Percentiles rank a stretch among this genome's conserved stretches.
phyloP scores from a whole-genome alignment of 2,113 vertebrate genomes.

The Planiliza haematocheilus region DNA sequence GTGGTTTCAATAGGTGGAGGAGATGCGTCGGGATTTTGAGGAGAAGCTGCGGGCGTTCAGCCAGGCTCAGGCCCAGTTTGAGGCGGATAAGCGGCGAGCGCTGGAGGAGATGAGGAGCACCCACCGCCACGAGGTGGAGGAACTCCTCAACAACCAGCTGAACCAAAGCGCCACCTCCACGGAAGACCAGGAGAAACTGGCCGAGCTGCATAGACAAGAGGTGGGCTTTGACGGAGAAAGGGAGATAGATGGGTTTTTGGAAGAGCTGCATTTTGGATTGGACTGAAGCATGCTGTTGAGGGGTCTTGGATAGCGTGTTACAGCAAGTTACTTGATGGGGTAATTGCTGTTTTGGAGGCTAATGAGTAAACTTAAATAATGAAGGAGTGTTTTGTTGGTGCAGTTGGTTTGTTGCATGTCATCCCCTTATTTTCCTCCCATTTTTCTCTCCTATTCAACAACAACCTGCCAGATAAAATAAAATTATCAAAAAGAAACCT shows the following conservation, averaged over 20 bases:
- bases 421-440: constrained; percentile 67
- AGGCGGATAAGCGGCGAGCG: constrained; percentile 91
- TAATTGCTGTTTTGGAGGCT: constrained; percentile 45
- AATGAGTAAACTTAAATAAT: background rate
- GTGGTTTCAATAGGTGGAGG: constrained; percentile 91
- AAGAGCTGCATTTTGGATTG: background rate
- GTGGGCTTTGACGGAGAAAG: constrained; percentile 59
- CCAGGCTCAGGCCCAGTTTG: constrained; percentile 92
- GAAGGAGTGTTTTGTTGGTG: constrained; percentile 19
- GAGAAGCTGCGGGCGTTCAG: constrained; percentile 92
- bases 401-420: constrained; percentile 64
- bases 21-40: constrained; percentile 95
- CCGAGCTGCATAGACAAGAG: constrained; percentile 89
- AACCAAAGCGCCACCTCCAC: constrained; percentile 87
- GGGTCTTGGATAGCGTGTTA: constrained; percentile 19
- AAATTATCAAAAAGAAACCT: background rate
- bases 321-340: constrained; percentile 36
- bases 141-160: constrained; percentile 91
- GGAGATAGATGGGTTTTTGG: constrained; percentile 6
- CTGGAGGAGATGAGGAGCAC: constrained; percentile 89
- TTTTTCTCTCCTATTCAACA: constrained; percentile 62
- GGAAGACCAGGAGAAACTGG: constrained; percentile 90
- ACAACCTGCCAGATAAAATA: constrained; percentile 10
- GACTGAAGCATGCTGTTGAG: constrained; percentile 13
- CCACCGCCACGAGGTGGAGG: constrained; percentile 92